Base-by-base conservation (phyloP, 2,797 vertebrate species). In the Perdix hodgsoniae region DNA sequence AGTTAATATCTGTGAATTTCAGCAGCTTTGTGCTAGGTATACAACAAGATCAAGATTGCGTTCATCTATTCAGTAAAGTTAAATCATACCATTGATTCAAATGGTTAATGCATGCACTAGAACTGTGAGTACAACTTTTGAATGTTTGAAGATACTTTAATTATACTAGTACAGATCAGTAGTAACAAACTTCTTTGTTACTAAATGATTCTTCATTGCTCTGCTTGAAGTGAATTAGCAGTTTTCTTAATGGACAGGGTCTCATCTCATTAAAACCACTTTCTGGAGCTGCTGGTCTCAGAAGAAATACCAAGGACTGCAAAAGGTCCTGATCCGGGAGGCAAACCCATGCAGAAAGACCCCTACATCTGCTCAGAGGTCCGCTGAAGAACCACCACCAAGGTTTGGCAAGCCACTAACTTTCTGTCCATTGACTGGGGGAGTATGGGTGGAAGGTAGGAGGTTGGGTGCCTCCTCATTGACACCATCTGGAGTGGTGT, bases 361-460 rank as follows among this genome's bases (percentile, higher is more conserved):
- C 47, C 67, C 64, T 69, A 33, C 76, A 57, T 24, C 56, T 82
- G 60, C 83, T 42, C 29, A 71, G 80, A 77, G 74, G 71, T 83
- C 94, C 91, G n/a, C 83, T 96, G 93, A 95, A 70, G 89, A 91
- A 93, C 83, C 94, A 61, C 80, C 91, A 92, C 77, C 95, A 96
- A 95, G 92, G 92, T 96, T 93, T 95, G 94, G 85, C 91, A 65
- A 91, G 49, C 45, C 24, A 45, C 8, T 49, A 61, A 54, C 60
- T 82, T 86, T 91, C 66, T 90, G 52, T 29, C 37, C 52, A 12
- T 79, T 67, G 64, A 47, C 63, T 94, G 49, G 88, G 83, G 87
- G 85, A 83, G 83, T 16, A 70, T 84, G 94, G 94, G 90, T 91
- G 90, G 95, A 94, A 94, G 95, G 64, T 73, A 83, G 90, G 85